These are phyloP conservation scores for Gymnarchus niloticus DNA, from an alignment of 2,113 vertebrate species.

Conservation along the genomic window DNA sequence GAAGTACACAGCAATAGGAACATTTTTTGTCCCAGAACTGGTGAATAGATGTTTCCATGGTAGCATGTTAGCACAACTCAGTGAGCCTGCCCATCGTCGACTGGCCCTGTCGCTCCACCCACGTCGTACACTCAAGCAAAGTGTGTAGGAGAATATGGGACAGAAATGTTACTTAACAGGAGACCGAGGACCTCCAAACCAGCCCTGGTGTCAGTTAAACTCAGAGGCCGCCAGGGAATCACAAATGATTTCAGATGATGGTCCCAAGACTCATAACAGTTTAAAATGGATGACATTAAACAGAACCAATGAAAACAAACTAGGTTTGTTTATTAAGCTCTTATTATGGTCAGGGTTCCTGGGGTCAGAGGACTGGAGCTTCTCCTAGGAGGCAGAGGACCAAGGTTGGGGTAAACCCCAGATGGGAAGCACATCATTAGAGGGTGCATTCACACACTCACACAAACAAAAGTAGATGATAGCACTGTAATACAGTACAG, in stretches of 20 bases:
- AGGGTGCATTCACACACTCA: not conserved
- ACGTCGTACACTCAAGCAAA: constrained; percentile 60
- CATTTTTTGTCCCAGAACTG: constrained; percentile 70
- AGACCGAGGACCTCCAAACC: not conserved
- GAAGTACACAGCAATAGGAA: constrained; percentile 76
- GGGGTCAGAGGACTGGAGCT: no score
- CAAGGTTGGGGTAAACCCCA: no score
- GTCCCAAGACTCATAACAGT: not conserved
- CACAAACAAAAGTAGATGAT: not conserved
- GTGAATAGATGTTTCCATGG: constrained; percentile 77
- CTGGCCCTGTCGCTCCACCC: constrained; percentile 63
- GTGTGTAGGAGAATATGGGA: constrained; percentile 51
- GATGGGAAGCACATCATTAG: no score
- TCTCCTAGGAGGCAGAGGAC: no score
- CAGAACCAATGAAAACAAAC: no score
- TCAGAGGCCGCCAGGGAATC: not conserved
- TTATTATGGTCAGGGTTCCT: no score
- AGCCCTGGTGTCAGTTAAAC: not conserved
- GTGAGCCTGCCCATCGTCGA: constrained; percentile 67
- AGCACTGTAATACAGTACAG: not conserved
- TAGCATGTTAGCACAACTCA: constrained; percentile 77
- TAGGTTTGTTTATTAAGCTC: no score
- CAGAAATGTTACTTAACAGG: not conserved
- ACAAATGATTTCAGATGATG: not conserved
- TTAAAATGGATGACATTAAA: not conserved